A percentile compares a stretch with the other conserved stretches of the same genome.
Evolutionary conservation across 2,888 invertebrate genomes (phyloP).

Genomic region (Aethes cnicana): DNA sequence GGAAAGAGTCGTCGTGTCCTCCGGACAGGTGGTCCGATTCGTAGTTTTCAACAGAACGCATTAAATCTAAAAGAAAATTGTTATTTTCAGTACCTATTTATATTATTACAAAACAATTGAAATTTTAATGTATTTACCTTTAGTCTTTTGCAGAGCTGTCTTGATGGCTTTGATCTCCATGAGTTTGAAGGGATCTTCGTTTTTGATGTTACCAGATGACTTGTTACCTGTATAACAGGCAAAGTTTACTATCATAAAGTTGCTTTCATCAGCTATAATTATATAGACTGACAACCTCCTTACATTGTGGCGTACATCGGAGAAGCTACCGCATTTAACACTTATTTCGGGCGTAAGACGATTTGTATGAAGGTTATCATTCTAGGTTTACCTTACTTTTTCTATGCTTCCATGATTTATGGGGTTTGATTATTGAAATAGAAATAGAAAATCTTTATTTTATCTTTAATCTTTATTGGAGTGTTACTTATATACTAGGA

Average conservation of each 20-base stretch:
- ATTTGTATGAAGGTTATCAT: too few species aligned
- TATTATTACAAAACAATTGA: constrained; percentile 40
- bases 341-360: too few species aligned
- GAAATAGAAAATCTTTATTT: too few species aligned
- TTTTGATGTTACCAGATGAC: constrained; percentile 63
- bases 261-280: background rate
- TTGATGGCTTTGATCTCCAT: constrained; percentile 79
- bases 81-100: constrained; percentile 32
- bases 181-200: constrained; percentile 74
- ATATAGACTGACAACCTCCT: too few species aligned
- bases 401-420: too few species aligned
- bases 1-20: constrained; percentile 63
- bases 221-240: constrained; percentile 58
- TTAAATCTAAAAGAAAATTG: constrained; percentile 57
- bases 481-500: too few species aligned
- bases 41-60: constrained; percentile 75
- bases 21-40: constrained; percentile 62
- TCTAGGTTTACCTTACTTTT: too few species aligned
- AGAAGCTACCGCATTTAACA: too few species aligned
- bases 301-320: too few species aligned
- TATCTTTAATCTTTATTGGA: too few species aligned
- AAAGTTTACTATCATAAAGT: background rate
- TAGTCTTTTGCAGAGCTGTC: constrained; percentile 74
- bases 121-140: too few species aligned
- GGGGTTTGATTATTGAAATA: too few species aligned